Percentiles rank a stretch among this genome's conserved stretches.
phyloP scores from a whole-genome alignment of 2,797 vertebrate genomes.

The Champsocephalus gunnari region DNA sequence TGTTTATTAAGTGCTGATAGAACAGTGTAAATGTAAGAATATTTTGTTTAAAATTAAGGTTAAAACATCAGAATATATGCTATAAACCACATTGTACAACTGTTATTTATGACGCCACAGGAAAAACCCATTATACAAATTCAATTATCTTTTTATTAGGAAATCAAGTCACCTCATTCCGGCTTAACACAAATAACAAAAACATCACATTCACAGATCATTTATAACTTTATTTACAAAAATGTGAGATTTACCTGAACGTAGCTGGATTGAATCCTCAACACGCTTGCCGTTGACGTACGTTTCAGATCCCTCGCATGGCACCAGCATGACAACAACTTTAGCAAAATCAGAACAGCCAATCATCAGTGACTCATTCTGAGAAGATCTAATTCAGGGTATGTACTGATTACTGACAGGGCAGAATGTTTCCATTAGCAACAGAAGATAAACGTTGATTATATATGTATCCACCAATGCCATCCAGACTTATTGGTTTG shows the following conservation, averaged over 20 bases:
- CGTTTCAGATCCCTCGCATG: conserved; percentile 96
- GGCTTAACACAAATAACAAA: neutral
- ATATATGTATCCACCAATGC: neutral
- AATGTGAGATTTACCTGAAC: conserved; percentile 87
- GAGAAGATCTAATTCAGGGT: neutral
- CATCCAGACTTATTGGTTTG: neutral
- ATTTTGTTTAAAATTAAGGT: neutral
- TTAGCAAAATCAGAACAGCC: conserved; percentile 52
- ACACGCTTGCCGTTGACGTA: conserved; percentile 99
- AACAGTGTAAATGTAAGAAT: neutral
- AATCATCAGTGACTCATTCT: conserved; percentile 26
- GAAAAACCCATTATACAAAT: neutral
- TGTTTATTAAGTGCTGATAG: neutral
- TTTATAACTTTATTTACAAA: neutral
- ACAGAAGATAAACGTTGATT: conserved; percentile 5
- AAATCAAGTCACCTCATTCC: neutral
- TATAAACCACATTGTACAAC: neutral
- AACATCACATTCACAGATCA: conserved; percentile 4
- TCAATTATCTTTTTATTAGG: neutral
- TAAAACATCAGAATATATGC: neutral
- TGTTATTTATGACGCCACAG: neutral
- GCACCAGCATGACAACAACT: conserved; percentile 96
- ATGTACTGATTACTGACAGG: neutral
- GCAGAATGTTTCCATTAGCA: neutral
- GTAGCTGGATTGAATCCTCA: conserved; percentile 91